Evolutionary conservation across 1,140 invertebrate species (phyloP).

Genomic region (Branchinecta lindahli): DNA sequence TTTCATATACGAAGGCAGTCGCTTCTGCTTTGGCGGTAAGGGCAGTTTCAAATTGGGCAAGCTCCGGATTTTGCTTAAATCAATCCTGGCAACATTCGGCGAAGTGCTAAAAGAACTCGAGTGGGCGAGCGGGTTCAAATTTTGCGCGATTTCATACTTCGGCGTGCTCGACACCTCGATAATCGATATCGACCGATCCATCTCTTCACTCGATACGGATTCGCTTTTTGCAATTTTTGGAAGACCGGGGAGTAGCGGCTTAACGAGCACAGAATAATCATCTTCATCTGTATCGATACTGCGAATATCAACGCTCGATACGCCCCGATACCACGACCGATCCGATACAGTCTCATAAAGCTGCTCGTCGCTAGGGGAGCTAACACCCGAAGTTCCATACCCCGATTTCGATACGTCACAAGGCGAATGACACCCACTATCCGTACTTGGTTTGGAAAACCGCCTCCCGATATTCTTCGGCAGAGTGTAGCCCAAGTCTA

Average conservation of each 20-base stretch:
- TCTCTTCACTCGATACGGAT: neutral
- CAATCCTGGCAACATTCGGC: neutral
- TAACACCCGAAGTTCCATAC: neutral
- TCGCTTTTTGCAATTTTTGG: neutral
- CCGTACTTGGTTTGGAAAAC: neutral
- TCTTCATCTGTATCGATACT: neutral
- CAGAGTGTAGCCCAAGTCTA: neutral
- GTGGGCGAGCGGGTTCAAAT: neutral
- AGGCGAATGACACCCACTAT: slow-evolving; percentile 5
- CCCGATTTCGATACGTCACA: no score
- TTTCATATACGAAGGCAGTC: neutral
- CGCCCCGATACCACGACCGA: neutral
- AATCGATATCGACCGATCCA: neutral
- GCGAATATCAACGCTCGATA: neutral
- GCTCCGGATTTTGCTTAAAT: neutral
- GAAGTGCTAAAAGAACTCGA: neutral
- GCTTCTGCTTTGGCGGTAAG: neutral
- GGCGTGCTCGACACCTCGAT: neutral
- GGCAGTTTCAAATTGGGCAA: neutral
- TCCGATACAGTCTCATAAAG: neutral
- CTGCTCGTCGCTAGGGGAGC: neutral
- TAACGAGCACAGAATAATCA: neutral
- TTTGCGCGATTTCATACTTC: neutral
- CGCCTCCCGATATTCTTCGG: neutral
- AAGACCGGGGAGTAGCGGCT: neutral